Percentiles rank a stretch among this genome's conserved stretches.
phyloP scores from a whole-genome alignment of 2,113 vertebrate genomes.

The Eupsittula cactorum region DNA sequence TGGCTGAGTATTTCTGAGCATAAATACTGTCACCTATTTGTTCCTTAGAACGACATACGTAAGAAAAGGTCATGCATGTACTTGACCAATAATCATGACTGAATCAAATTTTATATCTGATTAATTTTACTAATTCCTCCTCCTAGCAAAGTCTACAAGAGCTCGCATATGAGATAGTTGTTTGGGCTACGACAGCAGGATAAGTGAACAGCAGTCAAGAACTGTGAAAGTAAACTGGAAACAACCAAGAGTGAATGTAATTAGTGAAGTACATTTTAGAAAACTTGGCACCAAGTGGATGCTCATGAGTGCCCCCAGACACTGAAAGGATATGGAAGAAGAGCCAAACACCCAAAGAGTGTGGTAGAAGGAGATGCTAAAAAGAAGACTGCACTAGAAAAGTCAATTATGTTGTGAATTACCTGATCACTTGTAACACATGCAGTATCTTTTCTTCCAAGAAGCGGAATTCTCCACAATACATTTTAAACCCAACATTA shows the following conservation, averaged over 20 bases:
- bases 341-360: background rate
- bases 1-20: background rate
- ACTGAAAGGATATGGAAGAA: background rate
- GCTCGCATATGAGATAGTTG: accelerated
- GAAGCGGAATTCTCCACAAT: background rate
- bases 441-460: background rate
- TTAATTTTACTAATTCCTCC: background rate
- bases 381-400: background rate
- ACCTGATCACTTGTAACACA: background rate
- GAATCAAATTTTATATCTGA: background rate
- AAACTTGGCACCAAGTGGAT: background rate
- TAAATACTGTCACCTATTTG: background rate
- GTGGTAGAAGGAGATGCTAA: background rate
- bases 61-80: background rate
- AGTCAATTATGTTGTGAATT: background rate
- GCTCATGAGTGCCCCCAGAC: background rate
- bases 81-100: background rate
- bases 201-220: background rate
- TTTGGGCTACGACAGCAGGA: background rate
- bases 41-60: background rate
- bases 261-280: background rate
- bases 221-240: background rate
- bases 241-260: background rate
- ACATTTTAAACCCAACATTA: background rate
- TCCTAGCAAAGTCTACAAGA: background rate